Conservation (phyloP, 2,888 invertebrate genomes). For the Tortricodes alternella region DNA sequence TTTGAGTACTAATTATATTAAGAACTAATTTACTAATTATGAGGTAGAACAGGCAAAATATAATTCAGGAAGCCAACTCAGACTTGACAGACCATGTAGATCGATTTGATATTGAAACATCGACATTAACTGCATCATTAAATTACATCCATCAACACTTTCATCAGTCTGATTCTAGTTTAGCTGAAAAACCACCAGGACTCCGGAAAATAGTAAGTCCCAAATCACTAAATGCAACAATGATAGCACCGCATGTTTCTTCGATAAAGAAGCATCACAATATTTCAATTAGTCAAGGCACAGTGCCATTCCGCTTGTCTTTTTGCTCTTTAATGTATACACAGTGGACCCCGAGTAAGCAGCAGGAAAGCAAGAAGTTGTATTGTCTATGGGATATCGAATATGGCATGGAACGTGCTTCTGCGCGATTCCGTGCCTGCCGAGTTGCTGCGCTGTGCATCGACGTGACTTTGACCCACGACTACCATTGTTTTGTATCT, state of each 20-base stretch:
- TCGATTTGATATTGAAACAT: no score
- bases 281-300: not conserved
- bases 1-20: no score
- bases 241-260: conserved; percentile 3
- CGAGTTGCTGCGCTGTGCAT: no score
- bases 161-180: no score
- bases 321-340: not conserved
- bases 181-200: not conserved
- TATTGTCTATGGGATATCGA: conserved; percentile 14
- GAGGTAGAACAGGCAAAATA: no score
- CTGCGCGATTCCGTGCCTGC: conserved; percentile 26
- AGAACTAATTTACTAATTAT: no score
- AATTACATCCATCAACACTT: no score
- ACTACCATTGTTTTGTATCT: conserved; percentile 34
- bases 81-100: no score
- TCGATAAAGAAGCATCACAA: not conserved
- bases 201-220: conserved; percentile 13
- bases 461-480: conserved; percentile 57
- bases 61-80: no score
- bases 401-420: conserved; percentile 38
- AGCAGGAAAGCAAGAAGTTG: conserved; percentile 11
- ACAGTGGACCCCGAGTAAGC: not conserved
- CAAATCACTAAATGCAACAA: conserved; percentile 10
- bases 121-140: no score
- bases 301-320: not conserved